Evolutionary conservation across 2,888 invertebrate genomes (phyloP), one percentile per base, ranked within the genome.

Genomic region (Cremastobaeus sp.): DNA sequence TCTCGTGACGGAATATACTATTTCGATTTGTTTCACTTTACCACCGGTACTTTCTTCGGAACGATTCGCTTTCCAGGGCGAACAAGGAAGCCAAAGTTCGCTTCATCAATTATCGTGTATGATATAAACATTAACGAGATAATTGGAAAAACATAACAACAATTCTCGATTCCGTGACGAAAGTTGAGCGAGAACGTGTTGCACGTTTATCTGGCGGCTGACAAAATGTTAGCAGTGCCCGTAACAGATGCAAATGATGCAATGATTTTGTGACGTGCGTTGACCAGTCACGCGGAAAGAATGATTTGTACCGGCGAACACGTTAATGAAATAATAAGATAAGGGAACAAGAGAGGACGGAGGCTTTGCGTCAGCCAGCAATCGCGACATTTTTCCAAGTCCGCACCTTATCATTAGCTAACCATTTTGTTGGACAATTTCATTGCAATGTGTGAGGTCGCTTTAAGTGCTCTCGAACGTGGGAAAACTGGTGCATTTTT

Each of bases 261-360:
- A 72, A 66, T 47, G 57, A 39, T 34, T 47, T 41, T 60, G 47
- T 72, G 72, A 72, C 72, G 72, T 54, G 64, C 66, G 72, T 59
- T 66, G 59, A 18, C 48, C 54, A 72, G 41, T 72, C 72, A 60
- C 43, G 72, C 60, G 60, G 59, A 72, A 57, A 59, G 59, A 59
- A 72, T 66, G 65, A 60, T 72, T 66, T 66, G 54, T 55, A 52
- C 25, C 47, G 55, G 35, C 28, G 59, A 28, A 50, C 43, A 57
- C 28, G 45, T 60, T 47, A 60, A 69, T 60, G 52, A 60, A 52
- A 60, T 62, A 55, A 55, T 55, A 39, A 62, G 39, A 54, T 60
- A 62, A 54, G 32, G 20, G 34, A 45, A 20, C 28, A 12, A 28
- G 32, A 34, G 37, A 41, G 8, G 55, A 20, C 34, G 35, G 25